These are phyloP conservation scores for Lasioglossum zephyrum DNA, from an alignment of 2,888 invertebrate species.

Conservation along the genomic window DNA sequence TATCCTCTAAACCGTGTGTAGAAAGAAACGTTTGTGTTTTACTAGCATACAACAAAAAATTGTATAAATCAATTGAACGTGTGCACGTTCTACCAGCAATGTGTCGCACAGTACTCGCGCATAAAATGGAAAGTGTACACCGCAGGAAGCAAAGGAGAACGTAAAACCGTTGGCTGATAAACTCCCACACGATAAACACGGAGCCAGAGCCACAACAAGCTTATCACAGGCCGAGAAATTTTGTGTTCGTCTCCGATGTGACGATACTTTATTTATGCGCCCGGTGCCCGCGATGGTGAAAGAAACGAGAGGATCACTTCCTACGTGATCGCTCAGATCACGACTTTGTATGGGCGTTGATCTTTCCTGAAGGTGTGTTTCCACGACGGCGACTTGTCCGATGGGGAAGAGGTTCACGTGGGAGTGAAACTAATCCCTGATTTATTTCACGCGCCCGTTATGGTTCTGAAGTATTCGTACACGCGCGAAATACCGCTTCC, in stretches of 20 bases:
- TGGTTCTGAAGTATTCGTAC: slow-evolving; percentile 23
- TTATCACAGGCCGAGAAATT: slow-evolving; percentile 39
- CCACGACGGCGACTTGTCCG: slow-evolving; percentile 10
- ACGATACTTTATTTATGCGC: slow-evolving; percentile 52
- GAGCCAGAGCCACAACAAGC: not conserved
- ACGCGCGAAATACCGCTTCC: slow-evolving; percentile 16
- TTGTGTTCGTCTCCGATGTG: slow-evolving; percentile 2
- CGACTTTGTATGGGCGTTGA: slow-evolving; percentile 63
- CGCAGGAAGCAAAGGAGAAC: slow-evolving; percentile 16
- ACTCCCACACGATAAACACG: slow-evolving; percentile 26
- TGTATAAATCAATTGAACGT: not conserved
- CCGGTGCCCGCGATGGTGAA: slow-evolving; percentile 27
- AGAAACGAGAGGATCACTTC: slow-evolving; percentile 44
- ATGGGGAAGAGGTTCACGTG: slow-evolving; percentile 47
- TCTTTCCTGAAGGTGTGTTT: slow-evolving; percentile 23
- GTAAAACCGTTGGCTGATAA: slow-evolving; percentile 35
- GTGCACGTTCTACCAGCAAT: not conserved
- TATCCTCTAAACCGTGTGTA: not conserved
- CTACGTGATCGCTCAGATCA: slow-evolving; percentile 61
- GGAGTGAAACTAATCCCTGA: slow-evolving; percentile 49
- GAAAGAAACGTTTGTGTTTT: not conserved
- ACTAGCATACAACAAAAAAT: not conserved
- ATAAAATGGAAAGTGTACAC: not conserved
- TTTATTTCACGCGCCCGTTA: slow-evolving; percentile 51
- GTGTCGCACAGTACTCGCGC: not conserved